phyloP scores from a whole-genome alignment of 2,888 invertebrate genomes.

The Apodemia zela region DNA sequence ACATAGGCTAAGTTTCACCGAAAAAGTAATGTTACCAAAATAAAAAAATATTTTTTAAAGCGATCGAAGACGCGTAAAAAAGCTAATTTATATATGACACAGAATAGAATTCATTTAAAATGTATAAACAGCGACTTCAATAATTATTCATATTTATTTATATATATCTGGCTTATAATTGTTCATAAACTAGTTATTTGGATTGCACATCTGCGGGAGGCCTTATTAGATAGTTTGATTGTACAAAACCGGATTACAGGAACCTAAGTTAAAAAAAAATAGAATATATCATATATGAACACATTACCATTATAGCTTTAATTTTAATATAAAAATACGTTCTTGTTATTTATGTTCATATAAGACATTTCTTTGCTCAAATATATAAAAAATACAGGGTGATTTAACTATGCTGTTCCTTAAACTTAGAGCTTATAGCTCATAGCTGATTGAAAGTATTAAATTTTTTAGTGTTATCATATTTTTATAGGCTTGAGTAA shows the following conservation, averaged over 20 bases:
- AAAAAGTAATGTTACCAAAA: no score
- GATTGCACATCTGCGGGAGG: background rate
- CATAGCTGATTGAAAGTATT: conserved; percentile 34
- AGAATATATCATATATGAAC: conserved; percentile 30
- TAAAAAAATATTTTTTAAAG: no score
- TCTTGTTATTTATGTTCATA: conserved; percentile 32
- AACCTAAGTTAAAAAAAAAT: background rate
- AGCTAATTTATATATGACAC: no score
- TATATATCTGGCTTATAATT: conserved; percentile 3
- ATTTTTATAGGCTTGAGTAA: conserved; percentile 12
- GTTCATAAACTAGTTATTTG: background rate
- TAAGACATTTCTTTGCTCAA: conserved; percentile 45
- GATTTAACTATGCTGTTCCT: conserved; percentile 38
- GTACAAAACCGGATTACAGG: background rate
- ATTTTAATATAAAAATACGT: conserved; percentile 35
- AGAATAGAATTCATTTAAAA: no score
- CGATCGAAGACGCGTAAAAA: no score
- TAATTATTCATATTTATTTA: background rate
- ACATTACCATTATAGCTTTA: conserved; percentile 61
- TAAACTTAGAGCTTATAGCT: conserved; percentile 29
- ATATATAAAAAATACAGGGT: conserved; percentile 45
- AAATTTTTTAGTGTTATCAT: conserved; percentile 18
- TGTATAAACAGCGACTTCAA: no score
- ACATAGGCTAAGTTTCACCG: no score
- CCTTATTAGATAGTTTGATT: conserved; percentile 3